phyloP scores from a whole-genome alignment of 2,888 invertebrate species.

The Laothoe populi region DNA sequence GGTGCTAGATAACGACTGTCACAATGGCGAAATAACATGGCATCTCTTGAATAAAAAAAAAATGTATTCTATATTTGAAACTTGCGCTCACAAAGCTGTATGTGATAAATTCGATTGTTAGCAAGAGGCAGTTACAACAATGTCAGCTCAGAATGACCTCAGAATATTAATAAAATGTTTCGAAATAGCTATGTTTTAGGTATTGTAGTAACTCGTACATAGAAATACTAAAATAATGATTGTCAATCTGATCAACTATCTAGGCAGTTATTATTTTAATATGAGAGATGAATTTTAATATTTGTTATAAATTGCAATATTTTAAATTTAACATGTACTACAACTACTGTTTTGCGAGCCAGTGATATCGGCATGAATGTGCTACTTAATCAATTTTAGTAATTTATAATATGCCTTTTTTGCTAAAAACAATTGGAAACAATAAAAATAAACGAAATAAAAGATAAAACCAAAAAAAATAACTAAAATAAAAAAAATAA shows the following conservation, averaged over 20 bases:
- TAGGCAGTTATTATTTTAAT: not conserved
- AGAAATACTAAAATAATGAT: not conserved
- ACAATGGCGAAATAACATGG: no score
- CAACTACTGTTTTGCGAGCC: no score
- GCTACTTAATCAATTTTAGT: no score
- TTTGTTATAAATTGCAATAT: not conserved
- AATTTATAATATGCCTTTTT: no score
- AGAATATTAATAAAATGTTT: slow-evolving; percentile 12
- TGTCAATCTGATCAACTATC: not conserved
- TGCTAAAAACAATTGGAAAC: no score
- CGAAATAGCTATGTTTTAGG: slow-evolving; percentile 20
- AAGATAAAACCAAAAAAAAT: no score
- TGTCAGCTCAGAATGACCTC: slow-evolving; percentile 13
- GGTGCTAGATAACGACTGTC: no score
- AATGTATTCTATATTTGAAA: not conserved
- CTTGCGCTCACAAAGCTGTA: no score
- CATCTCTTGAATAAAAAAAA: not conserved
- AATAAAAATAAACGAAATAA: no score
- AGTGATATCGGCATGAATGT: no score
- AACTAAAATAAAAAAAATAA: no score
- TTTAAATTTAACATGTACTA: no score
- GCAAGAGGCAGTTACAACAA: slow-evolving; percentile 21
- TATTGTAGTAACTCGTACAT: not conserved
- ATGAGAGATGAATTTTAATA: slow-evolving; percentile 3
- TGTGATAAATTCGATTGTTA: not conserved